Conservation (phyloP, 2,113 vertebrate genomes). For the Apodemus speciosus region DNA sequence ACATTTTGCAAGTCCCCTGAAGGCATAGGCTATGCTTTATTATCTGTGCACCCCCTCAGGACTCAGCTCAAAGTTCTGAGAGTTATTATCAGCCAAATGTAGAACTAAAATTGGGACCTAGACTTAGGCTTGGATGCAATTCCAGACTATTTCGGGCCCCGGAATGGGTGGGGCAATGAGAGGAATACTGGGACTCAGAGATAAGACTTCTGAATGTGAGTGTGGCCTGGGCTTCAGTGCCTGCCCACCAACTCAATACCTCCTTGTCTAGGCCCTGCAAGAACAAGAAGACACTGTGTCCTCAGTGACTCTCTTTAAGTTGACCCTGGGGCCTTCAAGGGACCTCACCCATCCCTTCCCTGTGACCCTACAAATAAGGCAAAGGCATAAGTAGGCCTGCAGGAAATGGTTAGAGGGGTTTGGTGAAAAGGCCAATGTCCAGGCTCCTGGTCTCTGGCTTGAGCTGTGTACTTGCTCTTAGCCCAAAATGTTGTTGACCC, state of each 20-base stretch:
- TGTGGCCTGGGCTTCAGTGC: not conserved
- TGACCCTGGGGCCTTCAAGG: not conserved
- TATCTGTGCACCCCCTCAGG: not conserved
- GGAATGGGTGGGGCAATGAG: not conserved
- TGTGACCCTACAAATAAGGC: not conserved
- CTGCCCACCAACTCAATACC: not conserved
- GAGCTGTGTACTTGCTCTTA: not conserved
- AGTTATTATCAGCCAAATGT: constrained; percentile 46
- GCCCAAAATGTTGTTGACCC: constrained; percentile 49
- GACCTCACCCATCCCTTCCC: not conserved
- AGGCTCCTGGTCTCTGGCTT: not conserved
- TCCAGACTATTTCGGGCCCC: constrained; percentile 71
- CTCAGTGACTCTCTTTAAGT: constrained; percentile 7
- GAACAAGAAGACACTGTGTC: constrained; percentile 57
- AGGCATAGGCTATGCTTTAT: constrained; percentile 17
- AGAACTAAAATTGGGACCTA: constrained; percentile 59
- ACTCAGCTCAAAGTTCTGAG: constrained; percentile 9
- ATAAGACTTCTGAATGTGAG: constrained; percentile 41
- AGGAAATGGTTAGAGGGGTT: constrained; percentile 7
- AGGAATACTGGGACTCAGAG: not conserved
- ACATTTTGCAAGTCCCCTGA: constrained; percentile 39
- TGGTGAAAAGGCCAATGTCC: not conserved
- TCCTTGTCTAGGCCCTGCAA: not conserved
- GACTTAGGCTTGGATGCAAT: constrained; percentile 58
- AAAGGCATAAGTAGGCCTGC: not conserved